A percentile compares a stretch with the other conserved stretches of the same genome.
These are phyloP conservation scores for Metopia argyrocephala DNA, from an alignment of 2,888 invertebrate genomes.

Conservation along the genomic window DNA sequence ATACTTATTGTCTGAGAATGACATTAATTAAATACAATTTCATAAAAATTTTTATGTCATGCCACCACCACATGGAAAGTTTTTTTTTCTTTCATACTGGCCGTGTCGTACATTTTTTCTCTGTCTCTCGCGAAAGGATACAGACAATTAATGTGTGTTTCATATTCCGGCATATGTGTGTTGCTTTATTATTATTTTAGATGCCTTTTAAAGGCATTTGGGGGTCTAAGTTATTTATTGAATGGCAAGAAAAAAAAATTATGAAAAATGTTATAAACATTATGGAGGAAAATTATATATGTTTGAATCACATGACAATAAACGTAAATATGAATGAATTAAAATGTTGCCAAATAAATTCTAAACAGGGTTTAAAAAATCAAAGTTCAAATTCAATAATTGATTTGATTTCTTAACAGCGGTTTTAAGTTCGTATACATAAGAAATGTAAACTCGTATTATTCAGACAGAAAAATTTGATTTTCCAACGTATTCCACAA, in stretches of 20 bases:
- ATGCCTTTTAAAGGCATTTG: background rate
- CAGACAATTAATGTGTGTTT: background rate
- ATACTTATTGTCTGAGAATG: slow-evolving; percentile 41
- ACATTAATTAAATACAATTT: slow-evolving; percentile 51
- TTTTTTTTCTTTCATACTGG: background rate
- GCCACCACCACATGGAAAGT: background rate
- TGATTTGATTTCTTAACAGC: too few species aligned
- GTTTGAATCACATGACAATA: slow-evolving; percentile 15
- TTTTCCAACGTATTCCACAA: too few species aligned
- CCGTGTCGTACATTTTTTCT: background rate
- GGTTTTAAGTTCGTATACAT: too few species aligned
- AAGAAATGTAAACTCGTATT: too few species aligned
- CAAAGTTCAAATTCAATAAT: too few species aligned
- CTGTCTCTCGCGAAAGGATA: background rate
- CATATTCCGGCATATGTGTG: too few species aligned
- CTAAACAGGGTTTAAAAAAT: too few species aligned
- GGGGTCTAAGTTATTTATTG: too few species aligned
- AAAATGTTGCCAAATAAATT: too few species aligned
- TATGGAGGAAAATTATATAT: slow-evolving; percentile 9
- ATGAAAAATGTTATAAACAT: too few species aligned
- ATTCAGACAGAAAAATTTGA: too few species aligned
- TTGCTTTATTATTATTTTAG: background rate
- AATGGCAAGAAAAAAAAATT: too few species aligned
- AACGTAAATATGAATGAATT: background rate
- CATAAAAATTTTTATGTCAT: slow-evolving; percentile 10